Base-by-base conservation (phyloP, 2,797 vertebrate genomes). In the Pangasius sanitwongsei region DNA sequence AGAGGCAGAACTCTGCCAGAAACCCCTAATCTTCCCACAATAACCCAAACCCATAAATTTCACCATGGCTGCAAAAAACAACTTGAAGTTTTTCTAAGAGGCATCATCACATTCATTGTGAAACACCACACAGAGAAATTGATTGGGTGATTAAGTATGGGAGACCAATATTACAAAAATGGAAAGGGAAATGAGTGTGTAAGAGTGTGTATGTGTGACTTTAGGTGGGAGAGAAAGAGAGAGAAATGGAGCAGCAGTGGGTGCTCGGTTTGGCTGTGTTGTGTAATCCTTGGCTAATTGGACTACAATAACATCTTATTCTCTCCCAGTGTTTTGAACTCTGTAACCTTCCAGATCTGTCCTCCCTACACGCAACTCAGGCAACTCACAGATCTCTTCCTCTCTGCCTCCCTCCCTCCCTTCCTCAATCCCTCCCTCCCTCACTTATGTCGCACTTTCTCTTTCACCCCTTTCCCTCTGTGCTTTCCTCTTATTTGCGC, bases 301-400 rank as follows among this genome's bases (percentile, higher is more conserved):
- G 91, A 86, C 87, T 92, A 93, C 92, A 95, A 94, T 94, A 91
- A 92, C 93, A 92, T 92, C 93, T 95, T 95, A 92, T 95, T 94
- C 89, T 93, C 92, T 91, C 91, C 90, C 92, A 88, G 91, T 88
- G 84, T 91, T 92, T 92, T 95, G 95, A 96, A 95, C 95, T 92
- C 94, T 95, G 91, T 92, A 94, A 94, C 94, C 95, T 95, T 93
- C 88, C 92, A 91, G 94, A 94, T 94, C 91, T 92, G 92, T 94
- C 92, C 89, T 95, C 91, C 88, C 89, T 90, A 93, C 93, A 94
- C 92, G 70, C 85, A 93, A 93, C 93, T 95, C 94, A 87, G 83
- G 78, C 85, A 84, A 77, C 85, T 94, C 86, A 75, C 87, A 91
- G 90, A 90, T 85, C 89, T 70, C 65, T 83, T 83, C 85, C 75